phyloP scores from a whole-genome alignment of 2,888 invertebrate genomes.

The Heliconius hortense region DNA sequence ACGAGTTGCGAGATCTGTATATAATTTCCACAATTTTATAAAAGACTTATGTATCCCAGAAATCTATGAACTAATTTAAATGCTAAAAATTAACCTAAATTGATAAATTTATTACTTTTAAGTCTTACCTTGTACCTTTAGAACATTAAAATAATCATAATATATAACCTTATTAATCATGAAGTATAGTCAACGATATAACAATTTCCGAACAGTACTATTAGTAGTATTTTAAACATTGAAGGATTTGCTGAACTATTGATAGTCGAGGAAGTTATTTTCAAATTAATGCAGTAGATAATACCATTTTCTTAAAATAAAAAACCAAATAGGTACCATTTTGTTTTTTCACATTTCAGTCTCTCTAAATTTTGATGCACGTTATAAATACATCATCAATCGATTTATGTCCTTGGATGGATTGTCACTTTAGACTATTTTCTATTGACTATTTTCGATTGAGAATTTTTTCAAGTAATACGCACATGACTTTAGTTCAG shows the following conservation, averaged over 20 bases:
- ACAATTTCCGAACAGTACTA: too few relatives aligned
- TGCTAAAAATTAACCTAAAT: background rate
- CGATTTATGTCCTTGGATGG: background rate
- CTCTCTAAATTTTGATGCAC: too few relatives aligned
- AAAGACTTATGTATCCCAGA: background rate
- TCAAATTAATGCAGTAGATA: background rate
- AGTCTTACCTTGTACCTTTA: background rate
- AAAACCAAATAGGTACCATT: too few relatives aligned
- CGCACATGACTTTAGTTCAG: background rate
- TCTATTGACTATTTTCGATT: too few relatives aligned
- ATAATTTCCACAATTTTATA: background rate
- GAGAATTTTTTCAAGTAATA: too few relatives aligned
- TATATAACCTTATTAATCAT: too few relatives aligned
- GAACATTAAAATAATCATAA: too few relatives aligned
- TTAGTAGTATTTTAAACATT: too few relatives aligned
- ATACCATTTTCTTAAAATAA: background rate
- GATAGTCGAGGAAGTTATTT: background rate
- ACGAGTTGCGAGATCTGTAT: background rate
- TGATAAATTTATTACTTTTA: background rate
- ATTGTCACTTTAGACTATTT: too few relatives aligned
- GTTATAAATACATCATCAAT: background rate
- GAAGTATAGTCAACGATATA: too few relatives aligned
- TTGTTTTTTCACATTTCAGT: too few relatives aligned
- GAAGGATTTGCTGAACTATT: too few relatives aligned
- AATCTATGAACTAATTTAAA: background rate